phyloP scores from a whole-genome alignment of 2,888 invertebrate species.

The Eristalinus sepulchralis region DNA sequence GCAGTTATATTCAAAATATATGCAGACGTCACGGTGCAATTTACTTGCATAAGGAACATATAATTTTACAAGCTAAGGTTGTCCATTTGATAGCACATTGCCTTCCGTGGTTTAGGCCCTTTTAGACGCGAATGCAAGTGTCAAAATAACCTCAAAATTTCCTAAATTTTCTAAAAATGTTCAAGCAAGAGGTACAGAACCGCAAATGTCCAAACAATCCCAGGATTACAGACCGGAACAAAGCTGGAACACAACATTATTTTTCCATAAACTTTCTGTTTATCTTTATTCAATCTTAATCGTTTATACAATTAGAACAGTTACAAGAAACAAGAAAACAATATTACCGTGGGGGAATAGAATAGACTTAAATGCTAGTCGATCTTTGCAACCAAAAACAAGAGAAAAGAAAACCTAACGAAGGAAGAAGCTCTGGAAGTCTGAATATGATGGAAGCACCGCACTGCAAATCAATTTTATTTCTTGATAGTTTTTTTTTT shows the following conservation, averaged over 20 bases:
- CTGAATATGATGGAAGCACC: slow-evolving; percentile 54
- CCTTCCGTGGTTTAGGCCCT: no score
- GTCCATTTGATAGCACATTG: no score
- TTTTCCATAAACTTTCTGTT: slow-evolving; percentile 53
- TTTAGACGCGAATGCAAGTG: no score
- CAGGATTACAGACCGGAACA: neutral
- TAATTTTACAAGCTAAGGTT: no score
- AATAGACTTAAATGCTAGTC: neutral
- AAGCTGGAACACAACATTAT: neutral
- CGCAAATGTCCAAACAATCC: neutral
- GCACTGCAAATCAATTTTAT: slow-evolving; percentile 44
- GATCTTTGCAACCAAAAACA: slow-evolving; percentile 42
- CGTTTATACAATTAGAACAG: slow-evolving; percentile 55
- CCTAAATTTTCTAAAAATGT: no score
- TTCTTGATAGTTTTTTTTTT: slow-evolving; percentile 23
- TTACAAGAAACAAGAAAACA: slow-evolving; percentile 65
- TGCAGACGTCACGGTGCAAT: no score
- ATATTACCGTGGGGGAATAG: slow-evolving; percentile 43
- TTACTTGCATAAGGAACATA: no score
- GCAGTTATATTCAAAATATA: no score
- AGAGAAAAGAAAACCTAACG: slow-evolving; percentile 55
- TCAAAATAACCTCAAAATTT: no score
- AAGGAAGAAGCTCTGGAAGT: slow-evolving; percentile 34
- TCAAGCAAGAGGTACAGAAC: no score
- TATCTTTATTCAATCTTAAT: slow-evolving; percentile 49